Conservation (phyloP, 2,113 vertebrate genomes). For the Procapra przewalskii region DNA sequence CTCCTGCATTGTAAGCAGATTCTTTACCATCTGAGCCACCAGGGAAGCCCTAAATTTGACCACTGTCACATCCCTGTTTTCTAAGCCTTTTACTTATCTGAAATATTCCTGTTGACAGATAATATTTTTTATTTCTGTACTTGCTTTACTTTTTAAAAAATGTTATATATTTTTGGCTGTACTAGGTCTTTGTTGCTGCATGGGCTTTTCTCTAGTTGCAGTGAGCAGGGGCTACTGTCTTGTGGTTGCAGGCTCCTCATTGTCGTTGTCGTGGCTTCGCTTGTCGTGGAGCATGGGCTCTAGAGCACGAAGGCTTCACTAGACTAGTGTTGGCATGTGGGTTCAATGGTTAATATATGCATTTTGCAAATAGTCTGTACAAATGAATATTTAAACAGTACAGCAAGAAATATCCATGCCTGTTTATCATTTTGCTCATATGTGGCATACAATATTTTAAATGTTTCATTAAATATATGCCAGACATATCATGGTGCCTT, state of each 20-base stretch:
- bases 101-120: neutral
- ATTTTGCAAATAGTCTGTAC: neutral
- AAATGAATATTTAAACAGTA: neutral
- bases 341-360: neutral
- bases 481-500: neutral
- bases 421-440: neutral
- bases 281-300: neutral
- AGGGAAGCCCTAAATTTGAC: neutral
- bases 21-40: neutral
- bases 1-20: neutral
- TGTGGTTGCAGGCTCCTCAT: neutral
- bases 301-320: neutral
- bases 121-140: neutral
- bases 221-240: neutral
- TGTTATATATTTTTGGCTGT: neutral
- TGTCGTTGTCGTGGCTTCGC: neutral
- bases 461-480: neutral
- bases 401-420: neutral
- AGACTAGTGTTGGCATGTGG: neutral
- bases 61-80: neutral
- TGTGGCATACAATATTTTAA: neutral
- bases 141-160: neutral
- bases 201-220: neutral
- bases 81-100: neutral
- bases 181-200: neutral